Evolutionary conservation across 2,888 invertebrate genomes (phyloP).

Genomic region (Hirtodrosophila trivittata): DNA sequence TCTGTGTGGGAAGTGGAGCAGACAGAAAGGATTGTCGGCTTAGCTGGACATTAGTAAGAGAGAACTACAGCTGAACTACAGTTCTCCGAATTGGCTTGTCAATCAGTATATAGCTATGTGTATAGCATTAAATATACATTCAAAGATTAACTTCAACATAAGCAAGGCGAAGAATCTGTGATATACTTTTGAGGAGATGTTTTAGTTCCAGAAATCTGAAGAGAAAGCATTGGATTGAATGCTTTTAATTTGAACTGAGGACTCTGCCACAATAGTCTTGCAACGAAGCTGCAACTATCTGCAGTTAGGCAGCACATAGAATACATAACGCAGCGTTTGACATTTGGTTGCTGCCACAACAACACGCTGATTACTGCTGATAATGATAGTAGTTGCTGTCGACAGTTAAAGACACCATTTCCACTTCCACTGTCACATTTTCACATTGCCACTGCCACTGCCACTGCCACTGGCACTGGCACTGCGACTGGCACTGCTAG

Average conservation of each 20-base stretch:
- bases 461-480: neutral
- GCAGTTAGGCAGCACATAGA: conserved; percentile 64
- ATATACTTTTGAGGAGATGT: no score
- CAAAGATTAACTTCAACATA: no score
- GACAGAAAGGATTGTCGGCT: conserved; percentile 46
- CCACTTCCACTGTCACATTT: neutral
- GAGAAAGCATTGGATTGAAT: no score
- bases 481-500: neutral
- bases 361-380: conserved; percentile 74
- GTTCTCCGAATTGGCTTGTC: neutral
- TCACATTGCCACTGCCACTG: neutral
- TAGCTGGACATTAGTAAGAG: conserved; percentile 26
- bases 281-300: conserved; percentile 56
- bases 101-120: no score
- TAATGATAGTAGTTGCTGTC: conserved; percentile 60
- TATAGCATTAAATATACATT: no score
- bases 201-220: no score
- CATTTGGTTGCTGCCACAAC: conserved; percentile 58
- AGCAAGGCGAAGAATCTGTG: no score
- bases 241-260: no score
- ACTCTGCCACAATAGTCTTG: conserved; percentile 4
- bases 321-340: conserved; percentile 70
- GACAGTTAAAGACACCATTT: conserved; percentile 16
- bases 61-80: conserved; percentile 4
- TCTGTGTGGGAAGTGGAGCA: conserved; percentile 9